Evolutionary conservation across 2,888 invertebrate genomes (phyloP).

Genomic region (Galerucella pusilla): DNA sequence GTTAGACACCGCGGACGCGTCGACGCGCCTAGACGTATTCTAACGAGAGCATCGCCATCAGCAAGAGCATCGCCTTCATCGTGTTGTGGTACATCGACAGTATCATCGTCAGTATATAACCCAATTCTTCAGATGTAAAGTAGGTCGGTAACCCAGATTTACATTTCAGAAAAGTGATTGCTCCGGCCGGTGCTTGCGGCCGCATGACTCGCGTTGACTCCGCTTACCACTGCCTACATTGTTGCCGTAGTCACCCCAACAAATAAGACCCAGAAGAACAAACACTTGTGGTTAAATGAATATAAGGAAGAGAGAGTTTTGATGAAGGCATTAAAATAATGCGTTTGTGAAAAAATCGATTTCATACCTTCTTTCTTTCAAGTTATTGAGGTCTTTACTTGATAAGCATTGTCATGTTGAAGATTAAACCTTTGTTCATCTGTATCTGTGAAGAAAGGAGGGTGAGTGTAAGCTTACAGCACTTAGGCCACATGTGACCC

Average conservation of each 20-base stretch:
- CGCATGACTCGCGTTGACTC: conserved; percentile 13
- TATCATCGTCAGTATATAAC: conserved; percentile 46
- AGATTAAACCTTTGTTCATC: no score
- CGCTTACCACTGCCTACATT: neutral
- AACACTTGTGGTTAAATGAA: no score
- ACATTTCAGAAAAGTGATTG: conserved; percentile 53
- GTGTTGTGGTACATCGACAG: conserved; percentile 17
- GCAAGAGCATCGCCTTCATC: conserved; percentile 6
- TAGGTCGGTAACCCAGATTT: conserved; percentile 55
- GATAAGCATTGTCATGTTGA: no score
- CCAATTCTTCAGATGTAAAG: conserved; percentile 56
- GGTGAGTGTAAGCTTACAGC: no score
- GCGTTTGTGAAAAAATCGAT: no score
- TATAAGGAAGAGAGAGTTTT: no score
- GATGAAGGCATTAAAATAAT: no score
- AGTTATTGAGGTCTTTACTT: no score
- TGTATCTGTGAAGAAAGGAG: no score
- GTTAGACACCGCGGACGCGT: neutral
- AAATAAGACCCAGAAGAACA: neutral
- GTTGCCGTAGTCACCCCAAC: neutral
- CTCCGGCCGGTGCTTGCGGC: conserved; percentile 21
- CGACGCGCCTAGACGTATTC: neutral
- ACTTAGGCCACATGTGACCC: no score
- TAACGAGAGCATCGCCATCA: neutral
- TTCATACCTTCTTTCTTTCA: no score